Evolutionary conservation across 1,140 invertebrate genomes (phyloP).

Genomic region (Drosophila bifasciata): DNA sequence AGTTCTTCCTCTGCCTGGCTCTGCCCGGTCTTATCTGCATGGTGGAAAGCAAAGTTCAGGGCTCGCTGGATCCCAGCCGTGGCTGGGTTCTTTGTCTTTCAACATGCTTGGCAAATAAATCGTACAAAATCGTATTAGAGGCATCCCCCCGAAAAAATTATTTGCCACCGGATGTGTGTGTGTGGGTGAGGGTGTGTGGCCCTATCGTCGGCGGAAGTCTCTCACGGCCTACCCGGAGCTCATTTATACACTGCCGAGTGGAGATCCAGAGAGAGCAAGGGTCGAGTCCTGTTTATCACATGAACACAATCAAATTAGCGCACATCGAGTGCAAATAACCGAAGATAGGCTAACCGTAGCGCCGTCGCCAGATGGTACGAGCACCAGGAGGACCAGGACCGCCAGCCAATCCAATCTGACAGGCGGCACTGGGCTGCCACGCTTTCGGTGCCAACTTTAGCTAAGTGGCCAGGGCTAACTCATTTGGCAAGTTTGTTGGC

Average conservation of each 20-base stretch:
- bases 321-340: conserved; percentile 80
- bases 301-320: conserved; percentile 82
- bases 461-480: conserved; percentile 10
- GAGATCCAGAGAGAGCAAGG: conserved; percentile 15
- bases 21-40: conserved; percentile 57
- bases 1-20: conserved; percentile 56
- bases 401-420: conserved; percentile 5
- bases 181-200: conserved; percentile 64
- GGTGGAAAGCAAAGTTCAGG: conserved; percentile 43
- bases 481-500: conserved; percentile 44
- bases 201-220: conserved; percentile 45
- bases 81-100: conserved; percentile 64
- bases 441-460: not conserved
- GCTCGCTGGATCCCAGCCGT: conserved; percentile 8
- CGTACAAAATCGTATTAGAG: conserved; percentile 71
- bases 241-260: conserved; percentile 23
- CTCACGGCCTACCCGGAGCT: conserved; percentile 2
- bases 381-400: conserved; percentile 5
- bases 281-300: conserved; percentile 69
- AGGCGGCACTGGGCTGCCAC: conserved; percentile 1
- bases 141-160: conserved; percentile 49
- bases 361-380: conserved; percentile 41
- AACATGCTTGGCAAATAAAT: conserved; percentile 72
- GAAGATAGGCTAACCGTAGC: conserved; percentile 66
- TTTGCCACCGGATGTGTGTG: conserved; percentile 67